Evolutionary conservation across 2,113 vertebrate genomes (phyloP).

Genomic region (Ptychochromis oligacanthus): DNA sequence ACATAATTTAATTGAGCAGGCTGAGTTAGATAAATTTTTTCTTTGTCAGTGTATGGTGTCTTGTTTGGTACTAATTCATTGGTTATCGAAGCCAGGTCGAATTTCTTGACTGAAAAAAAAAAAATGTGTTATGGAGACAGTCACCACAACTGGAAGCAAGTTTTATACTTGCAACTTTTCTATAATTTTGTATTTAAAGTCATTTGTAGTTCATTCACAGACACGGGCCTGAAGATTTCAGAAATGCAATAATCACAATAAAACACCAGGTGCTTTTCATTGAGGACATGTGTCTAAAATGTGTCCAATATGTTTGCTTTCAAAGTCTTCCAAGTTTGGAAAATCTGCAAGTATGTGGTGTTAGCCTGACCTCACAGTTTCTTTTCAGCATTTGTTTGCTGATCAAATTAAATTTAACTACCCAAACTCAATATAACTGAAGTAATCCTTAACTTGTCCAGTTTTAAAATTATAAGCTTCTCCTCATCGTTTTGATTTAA

Average conservation of each 20-base stretch:
- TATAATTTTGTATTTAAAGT: not conserved
- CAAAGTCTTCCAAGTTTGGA: not conserved
- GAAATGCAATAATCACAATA: not conserved
- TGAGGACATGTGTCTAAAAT: not conserved
- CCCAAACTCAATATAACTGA: not conserved
- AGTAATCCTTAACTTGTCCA: not conserved
- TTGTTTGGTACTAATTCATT: conserved; percentile 25
- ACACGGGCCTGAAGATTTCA: not conserved
- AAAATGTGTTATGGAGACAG: conserved; percentile 3
- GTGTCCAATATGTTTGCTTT: not conserved
- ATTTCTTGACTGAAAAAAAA: not conserved
- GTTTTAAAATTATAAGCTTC: conserved; percentile 27
- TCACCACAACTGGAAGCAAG: too few species aligned
- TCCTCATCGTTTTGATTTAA: conserved; percentile 17
- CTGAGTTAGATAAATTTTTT: conserved; percentile 11
- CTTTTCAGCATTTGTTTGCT: conserved; percentile 13
- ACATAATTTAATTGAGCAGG: conserved; percentile 11
- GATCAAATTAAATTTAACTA: not conserved
- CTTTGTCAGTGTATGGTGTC: conserved; percentile 9
- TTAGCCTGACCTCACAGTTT: not conserved
- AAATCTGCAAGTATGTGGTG: not conserved
- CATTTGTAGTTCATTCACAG: not conserved
- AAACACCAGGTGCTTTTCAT: not conserved
- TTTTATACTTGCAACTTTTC: not conserved
- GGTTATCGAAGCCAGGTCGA: conserved; percentile 23